Conservation (phyloP, 2,888 invertebrate genomes). For the Sisyra nigra region DNA sequence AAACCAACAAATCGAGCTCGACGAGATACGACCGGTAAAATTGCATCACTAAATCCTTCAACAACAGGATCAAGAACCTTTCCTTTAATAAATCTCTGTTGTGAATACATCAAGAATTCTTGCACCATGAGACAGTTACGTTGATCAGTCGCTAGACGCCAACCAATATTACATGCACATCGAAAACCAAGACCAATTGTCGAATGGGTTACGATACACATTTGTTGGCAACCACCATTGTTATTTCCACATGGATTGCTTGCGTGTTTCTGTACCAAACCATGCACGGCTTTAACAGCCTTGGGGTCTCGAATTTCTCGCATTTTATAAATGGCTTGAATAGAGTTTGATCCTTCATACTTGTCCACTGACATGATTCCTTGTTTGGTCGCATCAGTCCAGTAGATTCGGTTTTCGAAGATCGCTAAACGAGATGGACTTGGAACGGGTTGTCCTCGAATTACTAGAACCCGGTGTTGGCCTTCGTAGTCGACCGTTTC, state of each 20-base stretch:
- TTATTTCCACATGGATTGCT: slow-evolving; percentile 74
- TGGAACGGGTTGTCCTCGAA: slow-evolving; percentile 72
- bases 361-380: slow-evolving; percentile 79
- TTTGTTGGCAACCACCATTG: slow-evolving; percentile 82
- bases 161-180: slow-evolving; percentile 86
- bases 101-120: slow-evolving; percentile 89
- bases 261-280: slow-evolving; percentile 55
- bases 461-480: slow-evolving; percentile 57
- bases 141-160: slow-evolving; percentile 53
- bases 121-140: slow-evolving; percentile 65
- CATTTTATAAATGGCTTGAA: slow-evolving; percentile 64
- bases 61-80: slow-evolving; percentile 75
- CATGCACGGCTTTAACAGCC: slow-evolving; percentile 68
- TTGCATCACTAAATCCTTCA: slow-evolving; percentile 88
- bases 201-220: slow-evolving; percentile 78
- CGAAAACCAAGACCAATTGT: slow-evolving; percentile 63
- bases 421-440: slow-evolving; percentile 69
- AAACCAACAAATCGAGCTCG: slow-evolving; percentile 87
- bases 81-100: slow-evolving; percentile 90
- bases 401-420: slow-evolving; percentile 76
- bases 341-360: slow-evolving; percentile 61
- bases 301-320: slow-evolving; percentile 68
- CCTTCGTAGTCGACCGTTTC: slow-evolving; percentile 93
- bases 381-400: slow-evolving; percentile 85
- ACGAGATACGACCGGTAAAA: slow-evolving; percentile 81